Base-by-base conservation (phyloP, 2,113 vertebrate genomes). In the Tauraco erythrolophus region DNA sequence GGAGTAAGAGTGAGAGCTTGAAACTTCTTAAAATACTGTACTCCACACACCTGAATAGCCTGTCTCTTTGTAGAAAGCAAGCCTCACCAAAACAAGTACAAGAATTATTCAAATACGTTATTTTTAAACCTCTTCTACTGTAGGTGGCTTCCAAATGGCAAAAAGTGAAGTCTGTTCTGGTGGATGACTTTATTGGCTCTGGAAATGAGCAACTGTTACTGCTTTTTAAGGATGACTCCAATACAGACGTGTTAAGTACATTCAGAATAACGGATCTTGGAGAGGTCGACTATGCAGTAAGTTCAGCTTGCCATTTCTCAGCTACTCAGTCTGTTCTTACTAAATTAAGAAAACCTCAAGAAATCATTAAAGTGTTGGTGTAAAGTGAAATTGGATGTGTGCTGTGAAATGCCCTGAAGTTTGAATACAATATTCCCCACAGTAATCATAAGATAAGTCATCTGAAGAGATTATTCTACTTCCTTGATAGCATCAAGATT, bases 171-270 rank as follows among this genome's bases (percentile, higher is more conserved):
- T 98, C 98, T 28, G 76, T 99, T 46, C 97, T 99, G 35, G 97
- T 99, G 75, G 99, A 99, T 92, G 99, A 99, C 91, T 99, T 99
- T 87, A 48, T 98, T 94, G 98, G 98, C 89, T 98, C 79, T 97
- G 99, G 99, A 93, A 98, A 97, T 37, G 99, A 99, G 54, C 99
- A 99, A 97, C 96, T 99, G 54, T 94, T 99, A 43, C 62, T 99
- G 43, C 46, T 99, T 97, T 99, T 99, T 95, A 94, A 98, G 62
- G 97, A 98, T 71, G 84, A 91, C n/a, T 94, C 74, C 57, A 71
- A 83, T 69, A 95, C 96, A 68, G 89, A 97, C 3, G 64, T 62
- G 12, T 62, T 98, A 80, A 96, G 96, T 77, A 91, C 92, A 39
- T 99, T 99, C 97, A 95, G 97, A 94, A 94, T 99, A 95, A 99